A percentile compares a stretch with the other conserved stretches of the same genome.
Conservation (phyloP, 2,888 invertebrate species). For the Pheosia gnoma region DNA sequence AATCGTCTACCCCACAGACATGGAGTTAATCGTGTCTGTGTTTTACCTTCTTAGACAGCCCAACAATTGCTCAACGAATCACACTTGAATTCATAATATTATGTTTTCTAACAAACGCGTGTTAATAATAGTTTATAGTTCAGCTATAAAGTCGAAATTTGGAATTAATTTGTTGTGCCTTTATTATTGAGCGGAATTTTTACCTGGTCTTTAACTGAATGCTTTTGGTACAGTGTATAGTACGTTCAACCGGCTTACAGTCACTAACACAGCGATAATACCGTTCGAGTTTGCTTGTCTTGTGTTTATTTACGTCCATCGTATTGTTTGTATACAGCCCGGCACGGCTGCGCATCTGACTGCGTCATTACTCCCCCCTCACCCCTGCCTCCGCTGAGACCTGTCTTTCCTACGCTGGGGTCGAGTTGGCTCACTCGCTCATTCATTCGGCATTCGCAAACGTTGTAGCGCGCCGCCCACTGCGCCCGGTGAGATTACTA, state of each 20-base stretch:
- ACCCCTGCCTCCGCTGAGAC: constrained; percentile 63
- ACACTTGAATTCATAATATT: no score
- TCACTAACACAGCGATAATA: constrained; percentile 74
- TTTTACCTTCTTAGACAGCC: no score
- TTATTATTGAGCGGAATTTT: constrained; percentile 16
- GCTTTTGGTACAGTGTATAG: background rate
- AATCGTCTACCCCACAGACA: no score
- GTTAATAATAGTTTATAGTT: no score
- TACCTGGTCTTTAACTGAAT: background rate
- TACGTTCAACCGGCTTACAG: constrained; percentile 33
- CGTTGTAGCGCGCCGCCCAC: constrained; percentile 69
- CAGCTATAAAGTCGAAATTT: no score
- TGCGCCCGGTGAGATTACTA: constrained; percentile 61
- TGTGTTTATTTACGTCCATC: constrained; percentile 84
- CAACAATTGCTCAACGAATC: no score
- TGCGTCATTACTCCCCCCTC: constrained; percentile 73
- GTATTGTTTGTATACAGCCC: constrained; percentile 84
- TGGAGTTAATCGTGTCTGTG: no score
- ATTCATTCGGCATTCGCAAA: constrained; percentile 82
- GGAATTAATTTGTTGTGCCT: background rate
- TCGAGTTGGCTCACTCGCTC: constrained; percentile 76
- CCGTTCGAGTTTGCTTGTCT: constrained; percentile 62
- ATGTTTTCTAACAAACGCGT: background rate
- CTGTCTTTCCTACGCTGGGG: constrained; percentile 73
- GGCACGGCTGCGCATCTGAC: constrained; percentile 82